A percentile compares a stretch with the other conserved stretches of the same genome.
phyloP scores from a whole-genome alignment of 2,113 vertebrate species.

The Panurus biarmicus region DNA sequence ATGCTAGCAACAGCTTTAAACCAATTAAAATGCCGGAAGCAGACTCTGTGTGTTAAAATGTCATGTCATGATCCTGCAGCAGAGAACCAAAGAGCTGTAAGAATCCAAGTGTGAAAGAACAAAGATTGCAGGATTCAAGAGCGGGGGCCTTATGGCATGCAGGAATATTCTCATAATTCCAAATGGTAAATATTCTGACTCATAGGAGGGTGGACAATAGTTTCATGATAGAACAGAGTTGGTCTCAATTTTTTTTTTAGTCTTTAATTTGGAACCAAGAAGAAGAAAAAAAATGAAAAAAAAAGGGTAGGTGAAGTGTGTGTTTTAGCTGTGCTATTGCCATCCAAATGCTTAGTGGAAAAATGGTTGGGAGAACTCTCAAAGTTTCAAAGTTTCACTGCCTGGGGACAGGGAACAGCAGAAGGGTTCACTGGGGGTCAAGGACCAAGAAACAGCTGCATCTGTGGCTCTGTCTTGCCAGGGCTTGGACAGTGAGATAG shows the following conservation, averaged over 20 bases:
- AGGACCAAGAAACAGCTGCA: not conserved
- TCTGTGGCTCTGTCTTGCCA: not conserved
- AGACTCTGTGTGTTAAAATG: constrained; percentile 63
- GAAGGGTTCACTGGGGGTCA: fast-evolving
- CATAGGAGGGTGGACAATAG: not conserved
- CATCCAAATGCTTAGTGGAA: not conserved
- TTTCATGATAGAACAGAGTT: not conserved
- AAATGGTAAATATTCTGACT: not conserved
- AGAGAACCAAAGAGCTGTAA: constrained; percentile 50
- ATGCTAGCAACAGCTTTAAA: constrained; percentile 65
- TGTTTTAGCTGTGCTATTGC: not conserved
- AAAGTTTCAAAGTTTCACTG: not conserved
- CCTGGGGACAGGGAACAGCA: not conserved
- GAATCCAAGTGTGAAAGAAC: constrained; percentile 31
- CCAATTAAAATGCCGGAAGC: constrained; percentile 68
- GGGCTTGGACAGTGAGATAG: not conserved
- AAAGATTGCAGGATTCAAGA: constrained; percentile 16
- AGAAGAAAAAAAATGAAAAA: not conserved
- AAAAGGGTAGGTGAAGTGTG: fast-evolving
- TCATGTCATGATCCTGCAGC: constrained; percentile 60
- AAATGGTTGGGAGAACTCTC: not conserved
- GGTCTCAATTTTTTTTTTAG: not conserved
- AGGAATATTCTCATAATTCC: not conserved
- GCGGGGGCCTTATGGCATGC: not conserved
- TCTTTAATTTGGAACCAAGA: not conserved